These are phyloP conservation scores for Eristalis arbustorum DNA, from an alignment of 2,888 invertebrate species.

Conservation along the genomic window DNA sequence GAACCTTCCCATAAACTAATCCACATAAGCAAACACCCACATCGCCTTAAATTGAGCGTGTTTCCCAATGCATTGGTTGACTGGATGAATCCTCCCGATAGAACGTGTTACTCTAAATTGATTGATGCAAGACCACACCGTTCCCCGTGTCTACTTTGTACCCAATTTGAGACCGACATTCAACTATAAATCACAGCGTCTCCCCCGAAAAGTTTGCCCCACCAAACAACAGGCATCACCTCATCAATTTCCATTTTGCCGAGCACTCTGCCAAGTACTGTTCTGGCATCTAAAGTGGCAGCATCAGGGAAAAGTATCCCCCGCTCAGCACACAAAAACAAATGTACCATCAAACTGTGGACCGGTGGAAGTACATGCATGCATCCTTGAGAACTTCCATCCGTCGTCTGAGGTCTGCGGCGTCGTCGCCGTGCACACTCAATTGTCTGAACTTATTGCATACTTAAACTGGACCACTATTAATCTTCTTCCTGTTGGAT, in stretches of 20 bases:
- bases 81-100: background rate
- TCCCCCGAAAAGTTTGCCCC: background rate
- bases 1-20: too few species aligned
- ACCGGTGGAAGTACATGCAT: background rate
- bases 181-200: constrained; percentile 37
- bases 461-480: constrained; percentile 62
- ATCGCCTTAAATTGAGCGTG: background rate
- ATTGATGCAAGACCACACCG: background rate
- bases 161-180: constrained; percentile 3
- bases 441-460: constrained; percentile 68
- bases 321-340: background rate
- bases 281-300: constrained; percentile 23
- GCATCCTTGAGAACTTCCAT: constrained; percentile 7
- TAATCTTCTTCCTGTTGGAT: constrained; percentile 55
- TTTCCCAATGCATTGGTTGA: too few species aligned
- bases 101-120: background rate
- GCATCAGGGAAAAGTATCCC: constrained; percentile 30
- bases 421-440: constrained; percentile 38
- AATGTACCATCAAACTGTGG: background rate
- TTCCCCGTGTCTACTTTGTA: background rate
- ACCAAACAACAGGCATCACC: constrained; percentile 30
- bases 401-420: constrained; percentile 42
- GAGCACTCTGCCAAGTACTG: constrained; percentile 42
- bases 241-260: constrained; percentile 39
- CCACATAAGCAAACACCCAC: too few species aligned